Evolutionary conservation across 2,888 invertebrate species (phyloP), one percentile per base, ranked within the genome.

Genomic region (Beris chalybata): DNA sequence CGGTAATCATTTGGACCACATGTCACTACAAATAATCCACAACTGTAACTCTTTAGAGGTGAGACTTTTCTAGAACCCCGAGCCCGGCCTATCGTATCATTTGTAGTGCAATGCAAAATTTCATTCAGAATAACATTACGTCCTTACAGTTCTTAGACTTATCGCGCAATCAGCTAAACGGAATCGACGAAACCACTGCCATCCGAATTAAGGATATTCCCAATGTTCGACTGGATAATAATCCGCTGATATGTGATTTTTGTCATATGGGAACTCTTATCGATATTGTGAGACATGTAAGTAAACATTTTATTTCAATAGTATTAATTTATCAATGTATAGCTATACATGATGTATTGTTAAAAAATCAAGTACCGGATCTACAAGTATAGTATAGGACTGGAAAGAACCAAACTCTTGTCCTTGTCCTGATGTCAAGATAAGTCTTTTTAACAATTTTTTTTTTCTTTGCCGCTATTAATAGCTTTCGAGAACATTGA

Each of bases 81-180:
- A 50, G 15, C 7, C 9, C 50, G n/a, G 3, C 22, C 22, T 2
- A 22, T 22, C 22, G 22, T 22, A n/a, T 4, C 12, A 55, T 7
- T 11, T 32, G 11, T 52, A 13, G 22, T n/a, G 22, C 7, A 38
- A 38, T 9, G 38, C 5, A 38, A 38, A 38, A 7, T 7, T 38
- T 38, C 9, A 38, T 38, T 38, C 38, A 38, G 38, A 38, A 38
- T 38, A 38, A 38, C 38, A 38, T 38, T 22, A 55, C 45, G 32
- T 57, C 30, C 75, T 77, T 89, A 56, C 82, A 86, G 76, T 84
- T 84, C 73, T 79, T 92, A 70, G 91, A 92, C 79, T 78, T 91
- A 72, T 90, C 90, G n/a, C 82, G 86, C 72, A 93, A 93, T 79
- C 84, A 85, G 74, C 81, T 92, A 71, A 84, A 85, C 71, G 86